Conservation (phyloP, 1,140 invertebrate genomes). For the Ceratitis capitata region DNA sequence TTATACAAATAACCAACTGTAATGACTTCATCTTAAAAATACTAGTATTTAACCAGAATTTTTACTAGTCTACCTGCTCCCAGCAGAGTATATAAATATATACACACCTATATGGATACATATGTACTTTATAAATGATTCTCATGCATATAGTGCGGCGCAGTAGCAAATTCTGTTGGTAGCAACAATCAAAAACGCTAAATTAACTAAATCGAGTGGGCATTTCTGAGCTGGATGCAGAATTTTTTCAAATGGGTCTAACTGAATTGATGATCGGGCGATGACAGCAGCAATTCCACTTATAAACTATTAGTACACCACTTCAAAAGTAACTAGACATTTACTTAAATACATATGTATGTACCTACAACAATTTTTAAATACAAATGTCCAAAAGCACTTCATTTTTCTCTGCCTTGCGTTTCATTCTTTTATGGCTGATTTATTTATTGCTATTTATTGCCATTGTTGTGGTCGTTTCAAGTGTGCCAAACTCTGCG, state of each 20-base stretch:
- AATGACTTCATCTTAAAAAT: too few relatives aligned
- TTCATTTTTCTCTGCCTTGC: neutral
- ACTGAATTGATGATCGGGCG: neutral
- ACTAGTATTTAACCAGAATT: too few relatives aligned
- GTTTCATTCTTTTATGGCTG: neutral
- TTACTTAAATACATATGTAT: neutral
- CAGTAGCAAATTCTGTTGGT: too few relatives aligned
- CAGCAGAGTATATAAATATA: too few relatives aligned
- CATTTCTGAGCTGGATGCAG: neutral
- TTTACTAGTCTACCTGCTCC: too few relatives aligned
- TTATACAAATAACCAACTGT: too few relatives aligned
- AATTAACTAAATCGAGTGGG: constrained; percentile 8
- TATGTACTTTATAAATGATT: too few relatives aligned
- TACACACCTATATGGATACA: too few relatives aligned
- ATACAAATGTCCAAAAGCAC: neutral
- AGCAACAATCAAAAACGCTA: neutral
- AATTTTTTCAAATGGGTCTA: constrained; percentile 1
- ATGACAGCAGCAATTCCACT: neutral
- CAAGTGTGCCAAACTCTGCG: constrained; percentile 9
- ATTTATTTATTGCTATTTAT: constrained; percentile 14
- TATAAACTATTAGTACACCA: neutral
- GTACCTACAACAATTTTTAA: neutral
- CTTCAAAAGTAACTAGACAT: neutral
- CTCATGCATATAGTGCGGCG: too few relatives aligned
- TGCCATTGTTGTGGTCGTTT: neutral